Percentiles rank a stretch among this genome's conserved stretches.
Conservation (phyloP, 1,140 invertebrate genomes). For the Geopemphigus sp. region DNA sequence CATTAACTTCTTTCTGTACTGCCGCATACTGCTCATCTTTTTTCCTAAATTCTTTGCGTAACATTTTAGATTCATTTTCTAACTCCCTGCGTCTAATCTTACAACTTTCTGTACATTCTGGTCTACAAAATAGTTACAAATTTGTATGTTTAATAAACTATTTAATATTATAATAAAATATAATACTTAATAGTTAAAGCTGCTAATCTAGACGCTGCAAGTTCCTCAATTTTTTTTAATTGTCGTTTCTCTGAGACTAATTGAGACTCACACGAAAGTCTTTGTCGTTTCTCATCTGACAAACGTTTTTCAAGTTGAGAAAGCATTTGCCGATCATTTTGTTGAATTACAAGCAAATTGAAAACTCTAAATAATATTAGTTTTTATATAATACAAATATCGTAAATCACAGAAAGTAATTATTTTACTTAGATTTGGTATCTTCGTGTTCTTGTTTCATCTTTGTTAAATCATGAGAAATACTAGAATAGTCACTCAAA, state of each 20-base stretch:
- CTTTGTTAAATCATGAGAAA: constrained; percentile 71
- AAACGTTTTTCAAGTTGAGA: constrained; percentile 74
- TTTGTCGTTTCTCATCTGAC: constrained; percentile 77
- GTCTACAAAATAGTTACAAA: constrained; percentile 54
- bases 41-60: constrained; percentile 71
- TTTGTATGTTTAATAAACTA: not conserved
- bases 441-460: constrained; percentile 80
- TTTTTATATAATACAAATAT: constrained; percentile 48
- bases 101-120: constrained; percentile 75
- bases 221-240: constrained; percentile 57
- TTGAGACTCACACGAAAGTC: constrained; percentile 72
- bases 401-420: not conserved
- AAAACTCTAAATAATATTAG: constrained; percentile 61
- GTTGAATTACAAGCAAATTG: constrained; percentile 68
- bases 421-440: constrained; percentile 69
- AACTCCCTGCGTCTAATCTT: constrained; percentile 71
- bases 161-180: constrained; percentile 22
- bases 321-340: constrained; percentile 76
- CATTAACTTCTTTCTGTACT: constrained; percentile 61
- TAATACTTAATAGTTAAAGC: constrained; percentile 49
- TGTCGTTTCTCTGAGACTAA: constrained; percentile 72
- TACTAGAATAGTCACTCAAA: constrained; percentile 68
- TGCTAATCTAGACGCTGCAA: constrained; percentile 57
- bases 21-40: constrained; percentile 68
- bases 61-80: constrained; percentile 73